Percentiles rank a stretch among this genome's conserved stretches.
phyloP scores from a whole-genome alignment of 2,113 vertebrate genomes.

The Oryzias melastigma region DNA sequence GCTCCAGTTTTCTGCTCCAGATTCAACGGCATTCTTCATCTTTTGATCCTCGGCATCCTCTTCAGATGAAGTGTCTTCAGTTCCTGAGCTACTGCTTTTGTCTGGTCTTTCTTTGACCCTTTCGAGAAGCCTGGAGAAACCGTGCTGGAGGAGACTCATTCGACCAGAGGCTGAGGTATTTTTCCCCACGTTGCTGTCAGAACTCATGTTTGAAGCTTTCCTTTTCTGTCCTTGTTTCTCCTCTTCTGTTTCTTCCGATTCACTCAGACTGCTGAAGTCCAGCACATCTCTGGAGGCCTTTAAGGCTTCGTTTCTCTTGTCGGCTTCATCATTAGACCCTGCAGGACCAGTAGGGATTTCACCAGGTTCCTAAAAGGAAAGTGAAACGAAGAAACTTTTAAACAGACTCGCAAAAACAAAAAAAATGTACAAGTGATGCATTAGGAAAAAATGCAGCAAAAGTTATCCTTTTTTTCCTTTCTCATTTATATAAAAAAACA shows the following conservation, averaged over 20 bases:
- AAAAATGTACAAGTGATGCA: background rate
- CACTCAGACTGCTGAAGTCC: conserved; percentile 85
- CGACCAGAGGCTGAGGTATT: conserved; percentile 47
- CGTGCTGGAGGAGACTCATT: conserved; percentile 81
- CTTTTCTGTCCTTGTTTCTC: conserved; percentile 38
- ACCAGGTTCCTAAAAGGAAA: conserved; percentile 45
- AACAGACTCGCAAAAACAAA: background rate
- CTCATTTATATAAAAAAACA: background rate
- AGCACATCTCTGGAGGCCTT: conserved; percentile 39
- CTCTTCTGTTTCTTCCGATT: conserved; percentile 85
- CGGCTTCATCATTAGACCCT: background rate
- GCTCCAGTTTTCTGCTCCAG: conserved; percentile 25
- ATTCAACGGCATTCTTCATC: conserved; percentile 13
- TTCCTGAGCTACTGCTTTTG: conserved; percentile 27
- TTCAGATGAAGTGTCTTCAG: conserved; percentile 38
- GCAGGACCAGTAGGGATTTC: conserved; percentile 2
- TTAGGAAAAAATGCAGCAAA: background rate
- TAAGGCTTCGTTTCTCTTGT: background rate
- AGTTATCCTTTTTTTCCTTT: too few species aligned
- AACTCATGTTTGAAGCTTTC: conserved; percentile 46
- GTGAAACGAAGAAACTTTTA: background rate
- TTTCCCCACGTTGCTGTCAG: conserved; percentile 27
- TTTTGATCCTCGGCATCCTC: conserved; percentile 32
- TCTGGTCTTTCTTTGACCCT: conserved; percentile 35
- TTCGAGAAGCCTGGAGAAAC: conserved; percentile 84